These are phyloP conservation scores for Macrochelys suwanniensis DNA, from an alignment of 2,797 vertebrate genomes.

Conservation along the genomic window DNA sequence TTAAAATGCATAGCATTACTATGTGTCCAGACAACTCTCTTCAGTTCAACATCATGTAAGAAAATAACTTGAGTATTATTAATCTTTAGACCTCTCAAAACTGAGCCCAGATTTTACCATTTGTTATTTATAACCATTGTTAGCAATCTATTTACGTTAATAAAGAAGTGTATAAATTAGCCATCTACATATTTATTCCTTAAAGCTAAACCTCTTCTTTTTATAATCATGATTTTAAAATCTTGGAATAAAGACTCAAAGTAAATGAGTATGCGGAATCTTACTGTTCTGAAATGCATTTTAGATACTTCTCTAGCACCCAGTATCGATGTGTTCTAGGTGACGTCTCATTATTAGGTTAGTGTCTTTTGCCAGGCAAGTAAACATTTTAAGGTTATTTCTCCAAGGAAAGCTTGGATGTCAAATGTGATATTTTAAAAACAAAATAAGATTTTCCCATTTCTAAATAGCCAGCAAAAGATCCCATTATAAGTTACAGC, in stretches of 20 bases:
- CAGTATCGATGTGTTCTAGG: conserved; percentile 3
- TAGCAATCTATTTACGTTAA: neutral
- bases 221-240: neutral
- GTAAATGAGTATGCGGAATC: neutral
- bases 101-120: neutral
- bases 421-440: neutral
- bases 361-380: neutral
- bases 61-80: neutral
- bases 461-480: neutral
- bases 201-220: neutral
- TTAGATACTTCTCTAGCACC: neutral
- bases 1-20: neutral
- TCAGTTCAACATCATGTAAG: neutral
- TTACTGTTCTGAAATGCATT: neutral
- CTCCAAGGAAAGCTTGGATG: neutral
- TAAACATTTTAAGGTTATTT: neutral
- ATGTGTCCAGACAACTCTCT: neutral
- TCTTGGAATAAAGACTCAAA: neutral
- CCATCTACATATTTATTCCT: neutral
- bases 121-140: neutral
- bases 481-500: neutral
- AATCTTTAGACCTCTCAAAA: neutral
- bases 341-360: conserved; percentile 25
- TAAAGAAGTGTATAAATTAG: neutral
- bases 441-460: neutral